phyloP scores from a whole-genome alignment of 1,140 invertebrate genomes.

The Polyergus mexicanus region DNA sequence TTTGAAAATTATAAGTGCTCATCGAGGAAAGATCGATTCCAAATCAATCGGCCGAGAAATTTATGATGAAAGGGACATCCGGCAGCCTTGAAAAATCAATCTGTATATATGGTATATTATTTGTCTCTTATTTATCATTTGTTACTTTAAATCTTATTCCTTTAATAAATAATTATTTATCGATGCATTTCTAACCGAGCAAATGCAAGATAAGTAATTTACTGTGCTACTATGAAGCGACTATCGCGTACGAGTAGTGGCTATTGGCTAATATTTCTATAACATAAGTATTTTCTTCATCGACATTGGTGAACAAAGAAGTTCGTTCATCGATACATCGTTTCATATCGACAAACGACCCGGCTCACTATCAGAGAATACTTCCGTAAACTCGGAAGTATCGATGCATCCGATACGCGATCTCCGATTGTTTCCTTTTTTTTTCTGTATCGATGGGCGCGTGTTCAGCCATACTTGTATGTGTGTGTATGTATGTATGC shows the following conservation, averaged over 20 bases:
- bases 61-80: neutral
- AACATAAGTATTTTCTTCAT: slow-evolving; percentile 10
- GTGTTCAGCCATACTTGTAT: neutral
- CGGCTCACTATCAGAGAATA: neutral
- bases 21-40: neutral
- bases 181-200: neutral
- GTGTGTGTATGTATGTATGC: neutral
- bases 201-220: slow-evolving; percentile 9
- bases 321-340: neutral
- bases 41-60: neutral
- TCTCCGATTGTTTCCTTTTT: neutral
- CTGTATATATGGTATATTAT: neutral
- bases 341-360: neutral
- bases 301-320: neutral
- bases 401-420: neutral
- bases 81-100: neutral
- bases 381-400: too few relatives aligned
- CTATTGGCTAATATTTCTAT: neutral
- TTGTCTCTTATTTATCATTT: neutral
- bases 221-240: neutral
- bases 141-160: neutral
- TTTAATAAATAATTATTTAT: slow-evolving; percentile 15
- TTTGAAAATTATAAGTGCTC: neutral
- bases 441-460: too few relatives aligned
- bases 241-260: neutral